These are phyloP conservation scores for Agrypnus murinus DNA, from an alignment of 2,888 invertebrate species.

Conservation along the genomic window DNA sequence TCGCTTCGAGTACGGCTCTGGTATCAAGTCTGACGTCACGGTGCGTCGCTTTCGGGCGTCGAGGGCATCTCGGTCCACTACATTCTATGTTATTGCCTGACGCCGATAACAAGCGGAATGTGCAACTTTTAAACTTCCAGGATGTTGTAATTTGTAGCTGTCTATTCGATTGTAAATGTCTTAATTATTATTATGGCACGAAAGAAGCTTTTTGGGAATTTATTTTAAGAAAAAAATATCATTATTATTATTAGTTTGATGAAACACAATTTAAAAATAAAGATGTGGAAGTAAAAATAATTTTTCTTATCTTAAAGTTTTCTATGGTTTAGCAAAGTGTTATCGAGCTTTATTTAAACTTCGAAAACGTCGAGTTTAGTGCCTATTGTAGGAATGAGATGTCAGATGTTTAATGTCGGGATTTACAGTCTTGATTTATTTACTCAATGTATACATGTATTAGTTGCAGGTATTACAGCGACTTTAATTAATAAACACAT, in stretches of 20 bases:
- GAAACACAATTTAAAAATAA: not conserved
- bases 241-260: not conserved
- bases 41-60: conserved; percentile 47
- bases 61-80: conserved; percentile 46
- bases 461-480: too few species aligned
- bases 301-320: too few species aligned
- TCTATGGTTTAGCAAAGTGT: too few species aligned
- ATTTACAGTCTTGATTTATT: too few species aligned
- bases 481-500: too few species aligned
- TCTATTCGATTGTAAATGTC: conserved; percentile 33
- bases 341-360: too few species aligned
- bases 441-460: too few species aligned
- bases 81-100: conserved; percentile 44
- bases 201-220: conserved; percentile 3
- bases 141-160: conserved; percentile 44
- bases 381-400: too few species aligned
- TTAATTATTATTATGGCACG: conserved; percentile 29
- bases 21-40: conserved; percentile 42
- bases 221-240: conserved; percentile 8
- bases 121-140: conserved; percentile 42
- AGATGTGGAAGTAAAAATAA: too few species aligned
- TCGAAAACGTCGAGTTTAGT: too few species aligned
- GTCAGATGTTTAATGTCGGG: too few species aligned
- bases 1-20: conserved; percentile 38
- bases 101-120: conserved; percentile 47